These are phyloP conservation scores for Philotrypesis tridentata DNA, from an alignment of 1,140 invertebrate genomes.

Conservation along the genomic window DNA sequence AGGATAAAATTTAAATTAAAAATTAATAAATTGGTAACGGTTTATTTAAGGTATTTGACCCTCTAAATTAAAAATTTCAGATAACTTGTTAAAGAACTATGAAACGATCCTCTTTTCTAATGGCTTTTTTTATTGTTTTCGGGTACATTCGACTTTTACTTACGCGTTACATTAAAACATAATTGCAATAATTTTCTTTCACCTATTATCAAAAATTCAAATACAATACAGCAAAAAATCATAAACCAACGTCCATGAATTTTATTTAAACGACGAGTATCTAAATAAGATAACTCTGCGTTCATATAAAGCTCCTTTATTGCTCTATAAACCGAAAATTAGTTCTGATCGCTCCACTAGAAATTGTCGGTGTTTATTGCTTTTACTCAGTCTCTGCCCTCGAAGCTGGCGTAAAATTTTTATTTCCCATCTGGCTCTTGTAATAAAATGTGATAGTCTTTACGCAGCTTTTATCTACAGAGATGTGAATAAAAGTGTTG, in stretches of 20 bases:
- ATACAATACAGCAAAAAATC: background rate
- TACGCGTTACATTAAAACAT: too few species aligned
- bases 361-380: constrained; percentile 19
- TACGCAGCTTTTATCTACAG: background rate
- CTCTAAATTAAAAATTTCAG: too few species aligned
- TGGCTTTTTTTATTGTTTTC: too few species aligned
- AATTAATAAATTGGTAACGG: too few species aligned
- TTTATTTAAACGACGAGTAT: background rate
- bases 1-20: too few species aligned
- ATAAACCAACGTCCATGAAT: background rate
- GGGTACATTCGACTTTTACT: too few species aligned
- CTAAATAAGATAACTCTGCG: background rate
- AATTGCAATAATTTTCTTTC: background rate
- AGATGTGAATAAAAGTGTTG: constrained; percentile 3
- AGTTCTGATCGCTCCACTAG: constrained; percentile 26
- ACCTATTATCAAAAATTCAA: background rate
- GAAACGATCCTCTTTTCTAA: too few species aligned
- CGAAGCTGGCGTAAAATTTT: constrained; percentile 26
- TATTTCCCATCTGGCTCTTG: constrained; percentile 18
- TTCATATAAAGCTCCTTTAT: background rate
- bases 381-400: background rate
- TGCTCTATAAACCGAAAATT: constrained; percentile 15
- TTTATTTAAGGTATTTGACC: too few species aligned
- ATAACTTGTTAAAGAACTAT: too few species aligned
- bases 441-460: constrained; percentile 35